A percentile compares a stretch with the other conserved stretches of the same genome.
phyloP scores from a whole-genome alignment of 1,140 invertebrate species.

The Phymastichus coffea region DNA sequence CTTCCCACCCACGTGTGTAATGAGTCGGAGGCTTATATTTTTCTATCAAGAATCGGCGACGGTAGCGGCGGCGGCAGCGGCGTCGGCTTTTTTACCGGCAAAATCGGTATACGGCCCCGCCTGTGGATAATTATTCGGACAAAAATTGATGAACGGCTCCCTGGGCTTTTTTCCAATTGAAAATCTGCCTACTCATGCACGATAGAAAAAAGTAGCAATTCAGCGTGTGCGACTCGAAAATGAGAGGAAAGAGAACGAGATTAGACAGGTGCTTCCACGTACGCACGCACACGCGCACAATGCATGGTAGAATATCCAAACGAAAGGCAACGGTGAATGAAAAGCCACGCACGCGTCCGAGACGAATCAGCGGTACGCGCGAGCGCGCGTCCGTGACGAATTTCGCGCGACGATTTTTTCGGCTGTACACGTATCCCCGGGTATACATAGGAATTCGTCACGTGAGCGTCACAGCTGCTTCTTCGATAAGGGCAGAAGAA shows the following conservation, averaged over 20 bases:
- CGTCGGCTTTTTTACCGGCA: slow-evolving; percentile 19
- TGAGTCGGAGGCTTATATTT: too few species aligned
- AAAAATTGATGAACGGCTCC: slow-evolving; percentile 23
- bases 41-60: too few species aligned
- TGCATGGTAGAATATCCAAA: too few species aligned
- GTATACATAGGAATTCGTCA: slow-evolving; percentile 48
- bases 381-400: slow-evolving; percentile 25
- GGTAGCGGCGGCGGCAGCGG: too few species aligned
- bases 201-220: background rate
- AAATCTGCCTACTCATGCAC: slow-evolving; percentile 27
- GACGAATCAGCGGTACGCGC: slow-evolving; percentile 37
- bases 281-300: background rate
- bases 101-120: slow-evolving; percentile 6
- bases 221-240: background rate
- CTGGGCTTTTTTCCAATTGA: slow-evolving; percentile 31
- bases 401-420: too few species aligned
- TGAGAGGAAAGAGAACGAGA: slow-evolving; percentile 8
- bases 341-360: slow-evolving; percentile 36
- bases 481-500: too few species aligned
- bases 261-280: slow-evolving; percentile 26
- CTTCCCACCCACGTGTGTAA: too few species aligned
- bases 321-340: slow-evolving; percentile 21
- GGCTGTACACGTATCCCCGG: too few species aligned
- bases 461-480: too few species aligned
- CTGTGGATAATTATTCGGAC: slow-evolving; percentile 24